phyloP scores from a whole-genome alignment of 2,113 vertebrate genomes.

The Marmota flaviventris region DNA sequence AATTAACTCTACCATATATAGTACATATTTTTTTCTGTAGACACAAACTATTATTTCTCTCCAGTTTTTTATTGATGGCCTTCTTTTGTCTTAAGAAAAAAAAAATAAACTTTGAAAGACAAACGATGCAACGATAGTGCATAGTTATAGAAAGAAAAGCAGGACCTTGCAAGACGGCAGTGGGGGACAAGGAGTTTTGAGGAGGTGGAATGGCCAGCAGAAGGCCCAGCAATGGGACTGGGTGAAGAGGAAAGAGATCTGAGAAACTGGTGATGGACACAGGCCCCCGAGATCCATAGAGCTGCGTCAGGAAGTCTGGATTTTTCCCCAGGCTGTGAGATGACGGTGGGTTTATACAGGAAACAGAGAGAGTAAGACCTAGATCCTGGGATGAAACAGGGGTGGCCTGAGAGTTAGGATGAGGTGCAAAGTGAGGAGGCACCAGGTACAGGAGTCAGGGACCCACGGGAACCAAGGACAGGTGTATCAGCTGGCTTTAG shows the following conservation, averaged over 20 bases:
- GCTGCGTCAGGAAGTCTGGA: neutral
- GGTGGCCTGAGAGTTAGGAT: neutral
- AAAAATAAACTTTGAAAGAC: neutral
- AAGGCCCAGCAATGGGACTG: too few species aligned
- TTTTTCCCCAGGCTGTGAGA: neutral
- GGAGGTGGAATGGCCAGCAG: neutral
- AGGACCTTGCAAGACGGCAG: neutral
- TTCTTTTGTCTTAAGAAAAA: neutral
- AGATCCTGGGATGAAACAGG: neutral
- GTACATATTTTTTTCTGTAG: neutral
- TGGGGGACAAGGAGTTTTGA: neutral
- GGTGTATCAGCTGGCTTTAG: neutral
- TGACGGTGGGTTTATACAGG: neutral
- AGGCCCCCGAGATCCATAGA: neutral
- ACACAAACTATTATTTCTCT: neutral
- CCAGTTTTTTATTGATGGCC: neutral
- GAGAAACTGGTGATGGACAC: neutral
- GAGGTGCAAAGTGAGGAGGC: too few species aligned
- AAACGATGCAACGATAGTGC: neutral
- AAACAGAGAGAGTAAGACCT: neutral
- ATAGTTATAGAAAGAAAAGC: neutral
- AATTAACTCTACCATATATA: neutral
- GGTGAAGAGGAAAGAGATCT: neutral
- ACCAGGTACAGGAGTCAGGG: rapidly evolving
- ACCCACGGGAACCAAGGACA: neutral